These are phyloP conservation scores for Anser cygnoides DNA, from an alignment of 2,113 vertebrate genomes.

Conservation along the genomic window DNA sequence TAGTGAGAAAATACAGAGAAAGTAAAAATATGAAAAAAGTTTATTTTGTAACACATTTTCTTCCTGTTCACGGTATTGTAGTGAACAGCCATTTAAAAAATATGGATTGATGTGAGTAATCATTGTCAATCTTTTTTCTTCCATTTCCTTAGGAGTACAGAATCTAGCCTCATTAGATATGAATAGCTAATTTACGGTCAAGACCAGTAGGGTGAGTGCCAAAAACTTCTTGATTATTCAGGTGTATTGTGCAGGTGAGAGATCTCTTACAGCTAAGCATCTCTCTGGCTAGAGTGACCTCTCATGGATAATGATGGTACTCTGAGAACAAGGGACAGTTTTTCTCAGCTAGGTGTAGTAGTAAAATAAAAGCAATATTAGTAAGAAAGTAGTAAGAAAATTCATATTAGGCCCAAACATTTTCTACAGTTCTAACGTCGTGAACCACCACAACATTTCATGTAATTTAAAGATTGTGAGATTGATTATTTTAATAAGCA, in stretches of 20 bases:
- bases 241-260: background rate
- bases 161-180: background rate
- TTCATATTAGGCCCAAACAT: background rate
- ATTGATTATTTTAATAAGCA: background rate
- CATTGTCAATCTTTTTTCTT: background rate
- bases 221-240: too few relatives aligned
- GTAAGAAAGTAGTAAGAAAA: background rate
- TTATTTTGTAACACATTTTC: background rate
- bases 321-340: background rate
- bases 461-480: background rate
- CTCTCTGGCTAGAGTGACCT: background rate
- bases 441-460: background rate
- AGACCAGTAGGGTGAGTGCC: background rate
- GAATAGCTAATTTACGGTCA: background rate
- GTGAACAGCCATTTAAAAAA: background rate
- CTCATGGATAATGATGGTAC: background rate
- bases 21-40: background rate
- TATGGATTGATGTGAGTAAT: background rate
- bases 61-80: background rate
- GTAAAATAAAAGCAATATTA: background rate
- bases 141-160: background rate
- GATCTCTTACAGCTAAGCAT: background rate
- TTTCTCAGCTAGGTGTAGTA: background rate
- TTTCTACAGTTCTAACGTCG: rapidly evolving
- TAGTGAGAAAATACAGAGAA: background rate